Evolutionary conservation across 2,797 vertebrate species (phyloP), one percentile per base, ranked within the genome.

Genomic region (Columba guinea): DNA sequence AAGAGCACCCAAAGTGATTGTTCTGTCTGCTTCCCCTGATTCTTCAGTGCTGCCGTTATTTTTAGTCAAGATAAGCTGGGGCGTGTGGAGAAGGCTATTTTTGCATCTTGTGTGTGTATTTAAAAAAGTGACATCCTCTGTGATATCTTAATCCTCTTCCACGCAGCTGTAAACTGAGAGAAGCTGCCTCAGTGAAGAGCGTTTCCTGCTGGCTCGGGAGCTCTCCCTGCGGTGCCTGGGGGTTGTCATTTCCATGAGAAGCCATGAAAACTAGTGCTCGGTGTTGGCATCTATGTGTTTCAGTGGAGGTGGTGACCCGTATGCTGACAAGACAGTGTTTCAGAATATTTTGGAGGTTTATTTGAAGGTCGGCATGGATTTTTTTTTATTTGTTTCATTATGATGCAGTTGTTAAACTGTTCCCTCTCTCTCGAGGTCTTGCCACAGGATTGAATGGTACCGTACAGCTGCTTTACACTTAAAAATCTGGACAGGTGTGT

Each of bases 371-470:
- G 19, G 18, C 10, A 19, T 20, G 44, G 44, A 18, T 19, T 20
- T 4, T 0, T 1, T 46, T 14, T 23, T 41, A 26, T 49, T 70
- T n/a, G 35, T 69, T 7, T 15, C 7, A 5, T 53, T 49, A 22
- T 0, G 7, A 28, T 1, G 6, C 51, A 46, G 0, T 62, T 4
- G 9, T 41, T 82, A 21, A 53, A n/a, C 26, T 6, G 0, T 5
- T 53, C 9, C 49, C 37, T 37, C 37, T 37, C 37, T 37, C 37
- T 37, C 37, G 24, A 7, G 22, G 41, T 35, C 27, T 79, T 2
- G 2, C 30, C 21, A 3, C 28, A n/a, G 56, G 35, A 34, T 9
- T 34, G 71, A 52, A 71, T 44, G 30, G 9, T 37, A 22, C 32
- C 32, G 26, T 22, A 37, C 6, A 23, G 44, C 14, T 22, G 6